A percentile compares a stretch with the other conserved stretches of the same genome.
Evolutionary conservation across 2,113 vertebrate species (phyloP).

Genomic region (Prunella himalayana): DNA sequence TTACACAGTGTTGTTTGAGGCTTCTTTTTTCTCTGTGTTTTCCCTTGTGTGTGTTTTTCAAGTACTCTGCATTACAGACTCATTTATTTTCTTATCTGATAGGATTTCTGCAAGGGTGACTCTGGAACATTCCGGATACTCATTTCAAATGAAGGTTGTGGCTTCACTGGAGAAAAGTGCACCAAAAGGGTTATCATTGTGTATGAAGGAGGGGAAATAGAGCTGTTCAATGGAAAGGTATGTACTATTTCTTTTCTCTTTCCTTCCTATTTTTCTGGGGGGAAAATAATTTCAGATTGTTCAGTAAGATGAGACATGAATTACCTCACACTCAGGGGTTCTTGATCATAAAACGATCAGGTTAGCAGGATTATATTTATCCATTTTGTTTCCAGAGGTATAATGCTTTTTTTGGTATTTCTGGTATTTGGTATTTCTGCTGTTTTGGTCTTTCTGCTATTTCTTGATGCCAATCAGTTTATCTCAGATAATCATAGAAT

Average conservation of each 20-base stretch:
- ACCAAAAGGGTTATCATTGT: conserved; percentile 81
- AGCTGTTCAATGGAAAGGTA: conserved; percentile 84
- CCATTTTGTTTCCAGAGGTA: background rate
- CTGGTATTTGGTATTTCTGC: background rate
- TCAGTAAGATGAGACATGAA: background rate
- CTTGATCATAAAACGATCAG: background rate
- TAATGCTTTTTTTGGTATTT: background rate
- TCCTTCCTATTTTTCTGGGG: background rate
- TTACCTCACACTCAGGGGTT: background rate
- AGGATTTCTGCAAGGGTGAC: conserved; percentile 85
- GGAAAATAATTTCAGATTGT: background rate
- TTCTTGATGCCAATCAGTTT: background rate
- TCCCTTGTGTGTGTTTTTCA: background rate
- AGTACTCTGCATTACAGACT: background rate
- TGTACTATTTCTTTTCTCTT: background rate
- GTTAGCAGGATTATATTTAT: background rate
- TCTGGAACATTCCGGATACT: conserved; percentile 88
- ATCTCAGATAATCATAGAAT: background rate
- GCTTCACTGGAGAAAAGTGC: conserved; percentile 83
- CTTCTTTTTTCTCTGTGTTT: background rate
- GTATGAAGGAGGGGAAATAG: conserved; percentile 83
- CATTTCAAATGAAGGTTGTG: conserved; percentile 87
- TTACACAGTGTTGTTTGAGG: background rate
- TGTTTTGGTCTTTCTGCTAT: background rate
- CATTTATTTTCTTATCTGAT: background rate